These are phyloP conservation scores for Potamilus streckersoni DNA, from an alignment of 1,140 invertebrate genomes.

Conservation along the genomic window DNA sequence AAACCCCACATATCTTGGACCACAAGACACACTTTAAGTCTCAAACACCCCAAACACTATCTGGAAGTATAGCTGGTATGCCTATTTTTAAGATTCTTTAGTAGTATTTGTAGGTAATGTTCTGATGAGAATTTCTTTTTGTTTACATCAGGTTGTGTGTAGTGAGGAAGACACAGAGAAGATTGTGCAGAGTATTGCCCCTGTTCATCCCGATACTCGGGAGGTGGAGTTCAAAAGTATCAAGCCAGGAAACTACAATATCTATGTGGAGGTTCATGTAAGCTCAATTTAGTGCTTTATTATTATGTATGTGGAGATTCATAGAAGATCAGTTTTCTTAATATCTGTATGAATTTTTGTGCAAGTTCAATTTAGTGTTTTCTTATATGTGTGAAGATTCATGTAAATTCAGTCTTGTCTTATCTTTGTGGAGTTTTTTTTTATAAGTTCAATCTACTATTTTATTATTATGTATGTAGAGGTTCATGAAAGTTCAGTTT, in stretches of 20 bases:
- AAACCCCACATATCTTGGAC: no score
- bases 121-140: background rate
- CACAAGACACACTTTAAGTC: no score
- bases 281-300: background rate
- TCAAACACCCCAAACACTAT: no score
- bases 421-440: background rate
- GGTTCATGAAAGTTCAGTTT: constrained; percentile 56
- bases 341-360: constrained; percentile 62
- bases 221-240: constrained; percentile 65
- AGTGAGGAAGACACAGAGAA: constrained; percentile 64
- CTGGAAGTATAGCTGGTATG: no score
- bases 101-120: no score
- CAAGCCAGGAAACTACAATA: constrained; percentile 60
- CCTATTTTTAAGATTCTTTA: no score
- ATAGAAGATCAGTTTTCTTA: background rate
- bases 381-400: background rate
- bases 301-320: background rate
- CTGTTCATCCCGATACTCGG: constrained; percentile 61
- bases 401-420: background rate
- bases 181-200: constrained; percentile 58
- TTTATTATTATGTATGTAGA: constrained; percentile 54
- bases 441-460: no score
- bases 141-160: constrained; percentile 5
- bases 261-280: constrained; percentile 66
- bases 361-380: constrained; percentile 45